Conservation (phyloP, 2,797 vertebrate species). For the Muraenolepis orangiensis region DNA sequence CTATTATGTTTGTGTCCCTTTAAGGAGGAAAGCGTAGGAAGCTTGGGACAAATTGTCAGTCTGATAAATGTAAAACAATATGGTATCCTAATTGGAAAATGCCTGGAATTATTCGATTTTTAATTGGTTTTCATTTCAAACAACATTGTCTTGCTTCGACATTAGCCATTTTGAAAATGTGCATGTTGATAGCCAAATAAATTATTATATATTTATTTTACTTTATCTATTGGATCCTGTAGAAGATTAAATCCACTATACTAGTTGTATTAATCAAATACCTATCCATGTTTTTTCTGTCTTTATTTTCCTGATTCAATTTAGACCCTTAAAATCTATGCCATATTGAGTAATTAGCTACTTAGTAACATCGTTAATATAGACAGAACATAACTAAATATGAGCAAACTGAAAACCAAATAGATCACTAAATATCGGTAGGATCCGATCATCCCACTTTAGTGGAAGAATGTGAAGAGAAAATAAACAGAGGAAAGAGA, state of each 20-base stretch:
- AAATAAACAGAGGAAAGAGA: not conserved
- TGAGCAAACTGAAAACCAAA: not conserved
- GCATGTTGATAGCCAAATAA: not conserved
- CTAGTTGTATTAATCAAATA: not conserved
- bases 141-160: too few relatives aligned
- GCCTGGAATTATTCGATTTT: not conserved
- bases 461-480: not conserved
- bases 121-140: too few relatives aligned
- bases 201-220: not conserved
- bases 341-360: too few relatives aligned
- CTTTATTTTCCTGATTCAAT: too few relatives aligned
- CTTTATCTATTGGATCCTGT: not conserved
- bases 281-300: not conserved
- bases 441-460: not conserved
- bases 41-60: not conserved
- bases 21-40: not conserved
- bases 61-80: not conserved
- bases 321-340: too few relatives aligned
- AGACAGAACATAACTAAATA: too few relatives aligned
- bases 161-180: too few relatives aligned
- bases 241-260: not conserved
- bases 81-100: not conserved
- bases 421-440: not conserved
- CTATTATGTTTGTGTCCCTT: not conserved
- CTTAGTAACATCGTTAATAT: too few relatives aligned